Base-by-base conservation (phyloP, 1,140 invertebrate species). In the Cecropterus lyciades region DNA sequence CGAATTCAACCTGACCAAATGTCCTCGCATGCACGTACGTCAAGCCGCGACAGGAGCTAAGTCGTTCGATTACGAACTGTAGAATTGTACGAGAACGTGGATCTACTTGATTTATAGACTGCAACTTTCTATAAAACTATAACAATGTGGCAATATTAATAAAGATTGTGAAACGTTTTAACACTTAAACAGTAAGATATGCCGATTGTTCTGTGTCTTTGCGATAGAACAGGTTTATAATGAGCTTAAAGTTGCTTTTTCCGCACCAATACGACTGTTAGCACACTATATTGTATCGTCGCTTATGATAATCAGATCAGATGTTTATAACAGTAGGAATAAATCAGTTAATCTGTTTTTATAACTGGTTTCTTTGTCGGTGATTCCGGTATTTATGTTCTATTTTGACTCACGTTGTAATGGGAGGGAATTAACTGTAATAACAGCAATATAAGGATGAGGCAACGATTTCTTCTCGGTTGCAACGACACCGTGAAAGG, bases 91-190 rank as follows among this genome's bases (percentile, higher is more conserved):
- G 30, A 24, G 1, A 24, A 3, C 20, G 20, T 5, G 20, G n/a
- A n/a, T n/a, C 20, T 3, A 37, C 9, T 1, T 80, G 80, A 82
- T 85, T 86, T 83, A 89, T 79, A 75, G 75, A 67, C 52, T 11
- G 57, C 62, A 63, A 79, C 77, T 76, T 77, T 70, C 73, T 72
- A 75, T 79, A 80, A 69, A 73, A 66, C 64, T 56, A 64, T 60
- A 71, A 70, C 73, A 68, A 45, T 57, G 43, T 24, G 69, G 42
- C 20, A 65, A 77, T 72, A 74, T 75, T 71, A 66, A 78, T 70
- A 70, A 71, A n/a, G n/a, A 71, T 73, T 67, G 70, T 72, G 57
- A 72, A 71, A 69, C 51, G 55, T 51, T 69, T 63, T 55, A 77
- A 74, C 70, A 78, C 57, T 69, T 63, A 59, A 77, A 74, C 70